Evolutionary conservation across 2,888 invertebrate species (phyloP), one percentile per base, ranked within the genome.

Genomic region (Yponomeuta malinellus): DNA sequence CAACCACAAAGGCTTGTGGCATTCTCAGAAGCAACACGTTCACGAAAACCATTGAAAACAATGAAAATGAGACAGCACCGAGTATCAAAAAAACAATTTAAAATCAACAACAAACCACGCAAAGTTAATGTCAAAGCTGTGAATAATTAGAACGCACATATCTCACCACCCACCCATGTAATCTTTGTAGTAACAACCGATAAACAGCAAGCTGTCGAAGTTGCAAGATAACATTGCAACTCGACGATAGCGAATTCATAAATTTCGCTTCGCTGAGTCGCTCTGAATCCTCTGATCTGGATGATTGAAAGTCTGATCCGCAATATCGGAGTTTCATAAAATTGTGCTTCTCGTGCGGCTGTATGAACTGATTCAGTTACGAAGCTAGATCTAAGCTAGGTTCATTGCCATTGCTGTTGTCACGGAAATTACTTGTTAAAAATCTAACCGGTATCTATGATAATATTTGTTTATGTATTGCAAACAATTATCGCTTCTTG

Each of bases 1-100:
- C 63, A 68, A 67, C 15, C 67, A 15, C 67, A 43, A 43, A 33
- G 37, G 43, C 67, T 15, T 33, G 33, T 67, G 29, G 43, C 67
- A 67, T 43, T 67, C 67, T n/a, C 67, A 59, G 15, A 59, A 15
- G 15, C 52, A 59, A 59, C 52, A 15, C 52, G 15, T 59, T 59
- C 5, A 59, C 4, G 15, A 15, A 59, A 59, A 59, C 52, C 6
- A 59, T 59, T 3, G 15, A 15, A 59, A 59, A 59, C 52, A 59
- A 59, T 59, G 52, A 12, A 15, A 59, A 59, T 10, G 65, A n/a
- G 33, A 65, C 31, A 59, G 52, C 15, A 59, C 52, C 3, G 3
- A 59, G 52, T 23, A 23, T 23, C 15, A 15, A 15, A 9, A 59
- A 15, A 59, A 59, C 52, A 59, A 59, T 15, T 59, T 15, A 59